These are phyloP conservation scores for Drosophila anceps DNA, from an alignment of 2,888 invertebrate genomes.

Conservation along the genomic window DNA sequence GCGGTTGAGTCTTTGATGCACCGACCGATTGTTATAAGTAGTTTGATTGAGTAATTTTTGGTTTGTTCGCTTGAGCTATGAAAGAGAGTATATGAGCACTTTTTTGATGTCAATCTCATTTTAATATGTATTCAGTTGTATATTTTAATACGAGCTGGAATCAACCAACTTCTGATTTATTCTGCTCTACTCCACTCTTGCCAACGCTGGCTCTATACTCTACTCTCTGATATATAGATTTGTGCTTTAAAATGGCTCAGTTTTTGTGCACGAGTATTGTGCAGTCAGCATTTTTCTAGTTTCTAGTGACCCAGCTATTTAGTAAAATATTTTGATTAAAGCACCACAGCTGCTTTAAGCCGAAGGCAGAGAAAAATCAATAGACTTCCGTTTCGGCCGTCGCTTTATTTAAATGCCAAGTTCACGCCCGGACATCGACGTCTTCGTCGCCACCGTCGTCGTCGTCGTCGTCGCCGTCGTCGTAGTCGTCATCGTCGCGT, in stretches of 20 bases:
- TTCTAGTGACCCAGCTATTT: constrained; percentile 55
- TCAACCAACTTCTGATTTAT: too few relatives aligned
- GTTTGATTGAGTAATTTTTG: constrained; percentile 72
- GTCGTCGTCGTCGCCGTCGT: constrained; percentile 31
- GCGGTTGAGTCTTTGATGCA: constrained; percentile 55
- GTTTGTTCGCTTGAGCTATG: neutral
- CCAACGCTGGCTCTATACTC: neutral
- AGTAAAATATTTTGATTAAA: constrained; percentile 79
- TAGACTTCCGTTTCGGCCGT: constrained; percentile 69
- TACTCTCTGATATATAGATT: too few relatives aligned
- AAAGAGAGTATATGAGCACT: neutral
- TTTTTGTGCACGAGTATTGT: neutral
- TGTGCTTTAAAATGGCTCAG: too few relatives aligned
- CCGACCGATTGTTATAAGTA: constrained; percentile 47
- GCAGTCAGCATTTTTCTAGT: neutral
- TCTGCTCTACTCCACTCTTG: neutral
- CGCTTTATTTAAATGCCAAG: constrained; percentile 80
- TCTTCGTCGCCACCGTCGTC: constrained; percentile 3
- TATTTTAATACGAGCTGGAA: too few relatives aligned
- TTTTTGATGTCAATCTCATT: neutral
- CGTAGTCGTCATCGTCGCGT: constrained; percentile 46
- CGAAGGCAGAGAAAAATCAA: constrained; percentile 63
- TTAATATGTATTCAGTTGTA: neutral
- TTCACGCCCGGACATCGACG: constrained; percentile 68
- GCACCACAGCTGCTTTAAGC: constrained; percentile 62